Evolutionary conservation across 2,113 vertebrate species (phyloP), one percentile per base, ranked within the genome.

Genomic region (Pycnonotus jocosus): DNA sequence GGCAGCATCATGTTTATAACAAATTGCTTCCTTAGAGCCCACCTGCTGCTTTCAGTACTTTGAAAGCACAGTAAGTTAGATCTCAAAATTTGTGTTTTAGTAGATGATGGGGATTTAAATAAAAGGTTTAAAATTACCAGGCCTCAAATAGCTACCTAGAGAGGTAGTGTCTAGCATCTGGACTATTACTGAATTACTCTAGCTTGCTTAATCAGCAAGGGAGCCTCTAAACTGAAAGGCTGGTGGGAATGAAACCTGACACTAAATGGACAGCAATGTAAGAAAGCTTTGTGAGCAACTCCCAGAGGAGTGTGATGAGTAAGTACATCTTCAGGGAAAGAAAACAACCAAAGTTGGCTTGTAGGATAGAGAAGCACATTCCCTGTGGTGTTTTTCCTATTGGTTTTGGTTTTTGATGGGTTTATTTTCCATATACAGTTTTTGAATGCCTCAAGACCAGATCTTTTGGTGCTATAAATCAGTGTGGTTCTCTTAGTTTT

Each of bases 1-100:
- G 90, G 88, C 69, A 94, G 76, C 86, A 60, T 80, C 77, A 50
- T 91, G 74, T 85, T 96, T 38, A 38, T 90, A 91, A 95, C 50
- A 74, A 93, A 95, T 90, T 60, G 65, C 74, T 96, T 96, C 91
- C 93, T 91, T 60, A 30, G n/a, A 91, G 92, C 61, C 81, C 86
- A 95, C 93, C 95, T 96, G 94, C 95, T 96, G 94, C 94, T 94
- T 69, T 92, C 81, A 57, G 81, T 84, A 79, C 88, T 93, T 81
- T 20, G 33, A 91, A 94, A 94, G 83, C 68, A 79, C 38, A 60
- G 54, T 69, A 61, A 96, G 77, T 83, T 87, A 64, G n/a, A 62
- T 54, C 62, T 81, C 8, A 5, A 93, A 90, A 79, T 66, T 66
- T 87, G 60, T 91, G 40, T 91, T 96, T 95, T 90, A 82, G 73